Percentiles rank a stretch among this genome's conserved stretches.
Conservation (phyloP, 2,113 vertebrate genomes). For the Phyllostomus hastatus region DNA sequence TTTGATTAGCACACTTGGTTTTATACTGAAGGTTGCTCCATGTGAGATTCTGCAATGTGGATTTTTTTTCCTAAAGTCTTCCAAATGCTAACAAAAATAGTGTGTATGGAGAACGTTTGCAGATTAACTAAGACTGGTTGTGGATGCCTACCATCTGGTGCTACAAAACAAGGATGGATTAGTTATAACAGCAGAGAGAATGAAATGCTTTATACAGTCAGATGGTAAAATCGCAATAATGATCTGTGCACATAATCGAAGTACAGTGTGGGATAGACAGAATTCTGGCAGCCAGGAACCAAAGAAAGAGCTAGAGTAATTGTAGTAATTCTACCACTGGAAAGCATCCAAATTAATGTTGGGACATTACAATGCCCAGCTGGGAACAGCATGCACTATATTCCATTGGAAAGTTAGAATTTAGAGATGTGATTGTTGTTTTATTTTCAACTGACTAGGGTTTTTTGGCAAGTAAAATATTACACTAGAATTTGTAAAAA, state of each 20-base stretch:
- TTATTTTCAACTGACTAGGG: constrained; percentile 50
- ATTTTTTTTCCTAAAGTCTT: constrained; percentile 33
- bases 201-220: constrained; percentile 68
- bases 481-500: constrained; percentile 41
- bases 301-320: constrained; percentile 64
- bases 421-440: constrained; percentile 49
- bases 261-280: constrained; percentile 50
- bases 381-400: constrained; percentile 47
- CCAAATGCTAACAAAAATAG: constrained; percentile 47
- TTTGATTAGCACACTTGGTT: background rate
- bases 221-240: constrained; percentile 59
- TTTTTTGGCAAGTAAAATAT: constrained; percentile 58
- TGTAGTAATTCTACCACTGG: constrained; percentile 66
- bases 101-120: background rate
- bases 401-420: constrained; percentile 68
- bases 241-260: constrained; percentile 57
- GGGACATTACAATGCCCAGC: constrained; percentile 54
- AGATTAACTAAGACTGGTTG: constrained; percentile 36
- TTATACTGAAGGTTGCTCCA: background rate
- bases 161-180: constrained; percentile 15
- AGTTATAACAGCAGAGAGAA: constrained; percentile 59
- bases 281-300: constrained; percentile 47
- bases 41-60: background rate
- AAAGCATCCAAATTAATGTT: constrained; percentile 68
- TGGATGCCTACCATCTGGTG: constrained; percentile 24